Conservation (phyloP, 2,797 vertebrate genomes). For the Acanthis flammea region DNA sequence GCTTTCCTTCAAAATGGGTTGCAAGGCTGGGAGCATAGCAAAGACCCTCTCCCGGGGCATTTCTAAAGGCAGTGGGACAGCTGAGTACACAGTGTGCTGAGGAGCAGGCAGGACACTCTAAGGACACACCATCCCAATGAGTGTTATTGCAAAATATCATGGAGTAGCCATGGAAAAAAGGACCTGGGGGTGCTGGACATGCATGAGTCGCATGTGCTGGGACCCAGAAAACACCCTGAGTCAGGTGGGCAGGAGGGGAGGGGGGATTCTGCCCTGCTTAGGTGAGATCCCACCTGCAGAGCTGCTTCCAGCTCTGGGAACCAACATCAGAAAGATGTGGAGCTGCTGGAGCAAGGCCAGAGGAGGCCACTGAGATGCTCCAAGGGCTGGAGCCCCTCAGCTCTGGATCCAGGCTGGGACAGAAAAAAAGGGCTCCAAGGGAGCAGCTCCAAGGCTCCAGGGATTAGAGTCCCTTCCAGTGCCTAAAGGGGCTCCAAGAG, state of each 20-base stretch:
- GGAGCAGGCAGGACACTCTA: background rate
- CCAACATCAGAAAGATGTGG: background rate
- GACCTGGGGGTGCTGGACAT: background rate
- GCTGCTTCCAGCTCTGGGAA: background rate
- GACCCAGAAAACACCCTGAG: background rate
- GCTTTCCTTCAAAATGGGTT: background rate
- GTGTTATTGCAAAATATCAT: accelerated
- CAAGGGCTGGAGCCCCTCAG: no score
- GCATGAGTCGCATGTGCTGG: background rate
- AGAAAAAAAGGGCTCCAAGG: no score
- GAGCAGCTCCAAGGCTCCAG: no score
- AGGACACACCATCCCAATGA: background rate
- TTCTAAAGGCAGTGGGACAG: background rate
- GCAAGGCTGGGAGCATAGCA: background rate
- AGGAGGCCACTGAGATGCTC: background rate
- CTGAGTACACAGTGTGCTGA: accelerated
- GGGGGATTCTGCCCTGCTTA: background rate
- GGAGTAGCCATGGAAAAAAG: background rate
- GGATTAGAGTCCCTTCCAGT: no score
- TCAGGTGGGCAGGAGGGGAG: background rate
- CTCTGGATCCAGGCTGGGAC: no score
- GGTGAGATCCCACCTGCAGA: background rate
- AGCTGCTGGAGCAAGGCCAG: background rate
- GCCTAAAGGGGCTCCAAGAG: no score
- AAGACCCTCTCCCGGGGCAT: background rate